Evolutionary conservation across 2,797 vertebrate genomes (phyloP), one percentile per base, ranked within the genome.

Genomic region (Acipenser ruthenus): DNA sequence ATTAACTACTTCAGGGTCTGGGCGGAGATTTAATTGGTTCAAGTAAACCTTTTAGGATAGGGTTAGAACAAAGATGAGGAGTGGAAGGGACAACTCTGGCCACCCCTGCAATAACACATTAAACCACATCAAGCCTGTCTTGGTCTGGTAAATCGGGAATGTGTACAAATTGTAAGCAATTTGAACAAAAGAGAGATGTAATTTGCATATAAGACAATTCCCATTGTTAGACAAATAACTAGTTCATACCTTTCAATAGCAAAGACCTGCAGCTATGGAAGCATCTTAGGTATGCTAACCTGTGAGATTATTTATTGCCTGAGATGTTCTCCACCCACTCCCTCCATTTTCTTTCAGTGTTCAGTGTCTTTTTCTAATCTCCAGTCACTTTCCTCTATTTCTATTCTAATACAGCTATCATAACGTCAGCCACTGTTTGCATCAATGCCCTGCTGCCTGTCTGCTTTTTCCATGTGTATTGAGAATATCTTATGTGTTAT

Each of bases 151-250:
- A 37, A 37, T 37, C 5, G 37, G 37, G 37, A 37, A 37, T 5
- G 37, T 37, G 37, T 37, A 37, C 37, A 37, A 37, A 37, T 37
- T 37, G 3, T 37, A 37, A 37, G 37, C 3, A 37, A 37, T 37
- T 37, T 37, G 37, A 37, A 37, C 37, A 37, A 37, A 37, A 37
- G 37, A 37, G 5, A 37, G 37, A 37, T 37, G 37, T 37, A 37
- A 37, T 37, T 37, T 37, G 37, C 37, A 37, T 5, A 37, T 37
- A 37, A 37, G 37, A 37, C 37, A 4, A 76, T 67, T 62, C 63
- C 68, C 65, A 80, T 78, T 85, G 85, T 74, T 77, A 77, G 85
- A 86, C 75, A 84, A 79, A 65, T 74, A 72, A 78, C 69, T 69
- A 75, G 60, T 77, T 77, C 73, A 73, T 71, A 68, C 74, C 37